Percentiles rank a stretch among this genome's conserved stretches.
phyloP scores from a whole-genome alignment of 2,113 vertebrate genomes.

The Pyrgilauda ruficollis region DNA sequence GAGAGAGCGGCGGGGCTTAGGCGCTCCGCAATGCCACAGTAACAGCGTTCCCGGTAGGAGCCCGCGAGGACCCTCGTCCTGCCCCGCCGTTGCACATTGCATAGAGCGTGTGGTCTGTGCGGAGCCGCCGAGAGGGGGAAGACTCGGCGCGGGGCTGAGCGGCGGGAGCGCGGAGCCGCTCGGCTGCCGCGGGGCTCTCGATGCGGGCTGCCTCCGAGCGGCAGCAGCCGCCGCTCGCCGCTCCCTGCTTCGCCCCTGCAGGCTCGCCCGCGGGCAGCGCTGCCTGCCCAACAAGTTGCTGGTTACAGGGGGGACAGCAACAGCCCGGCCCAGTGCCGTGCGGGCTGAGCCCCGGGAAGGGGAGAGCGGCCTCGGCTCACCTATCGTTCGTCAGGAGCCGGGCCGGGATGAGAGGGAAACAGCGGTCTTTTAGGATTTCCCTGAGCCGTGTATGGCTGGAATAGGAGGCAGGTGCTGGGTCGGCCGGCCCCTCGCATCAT shows the following conservation, averaged over 20 bases:
- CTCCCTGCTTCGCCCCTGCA: background rate
- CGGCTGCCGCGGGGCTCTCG: background rate
- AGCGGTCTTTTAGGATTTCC: background rate
- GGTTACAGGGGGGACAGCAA: background rate
- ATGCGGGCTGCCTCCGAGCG: background rate
- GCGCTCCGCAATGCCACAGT: slow-evolving; percentile 50
- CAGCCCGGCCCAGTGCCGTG: background rate
- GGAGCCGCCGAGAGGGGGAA: background rate
- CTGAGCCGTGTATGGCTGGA: background rate
- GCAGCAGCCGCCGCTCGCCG: background rate
- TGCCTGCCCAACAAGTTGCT: background rate
- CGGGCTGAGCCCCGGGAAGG: background rate
- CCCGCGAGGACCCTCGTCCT: slow-evolving; percentile 10
- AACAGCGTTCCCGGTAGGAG: slow-evolving; percentile 72
- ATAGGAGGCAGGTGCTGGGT: background rate
- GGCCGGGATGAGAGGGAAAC: background rate
- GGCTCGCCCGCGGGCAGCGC: background rate
- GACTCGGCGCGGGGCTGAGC: slow-evolving; percentile 38
- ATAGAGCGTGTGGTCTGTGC: slow-evolving; percentile 29
- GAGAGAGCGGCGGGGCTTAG: background rate
- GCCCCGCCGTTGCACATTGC: slow-evolving; percentile 42
- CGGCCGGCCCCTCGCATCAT: background rate
- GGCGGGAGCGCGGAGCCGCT: slow-evolving; percentile 8
- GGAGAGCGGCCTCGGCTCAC: background rate
- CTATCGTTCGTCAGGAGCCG: background rate